phyloP scores from a whole-genome alignment of 64 coral and sea anemone species.

The Pocillopora damicornis region DNA sequence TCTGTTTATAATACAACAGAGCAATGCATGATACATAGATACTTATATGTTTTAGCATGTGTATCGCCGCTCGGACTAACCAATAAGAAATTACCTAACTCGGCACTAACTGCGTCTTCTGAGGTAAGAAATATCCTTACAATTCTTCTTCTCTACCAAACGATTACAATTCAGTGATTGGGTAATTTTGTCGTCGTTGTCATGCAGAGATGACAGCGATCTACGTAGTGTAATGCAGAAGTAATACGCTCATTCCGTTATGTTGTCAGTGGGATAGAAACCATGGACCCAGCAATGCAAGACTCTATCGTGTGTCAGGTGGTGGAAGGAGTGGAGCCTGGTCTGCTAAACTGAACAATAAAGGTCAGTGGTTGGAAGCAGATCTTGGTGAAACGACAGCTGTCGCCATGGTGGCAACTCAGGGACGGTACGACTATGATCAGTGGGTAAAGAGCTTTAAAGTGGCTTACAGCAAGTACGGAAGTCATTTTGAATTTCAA shows the following conservation, averaged over 20 bases:
- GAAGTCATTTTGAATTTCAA: not conserved
- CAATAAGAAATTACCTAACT: not conserved
- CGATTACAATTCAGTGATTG: too few relatives aligned
- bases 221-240: too few relatives aligned
- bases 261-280: not conserved
- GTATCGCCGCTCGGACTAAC: not conserved
- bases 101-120: not conserved
- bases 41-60: not conserved
- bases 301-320: not conserved
- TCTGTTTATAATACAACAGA: not conserved
- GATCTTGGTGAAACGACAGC: conserved; percentile 5
- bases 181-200: not conserved
- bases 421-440: conserved; percentile 6
- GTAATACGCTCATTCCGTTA: too few relatives aligned
- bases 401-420: conserved; percentile 9
- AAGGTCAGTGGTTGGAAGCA: not conserved
- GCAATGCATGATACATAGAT: too few relatives aligned
- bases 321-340: not conserved
- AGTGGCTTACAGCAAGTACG: conserved; percentile 5
- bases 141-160: too few relatives aligned
- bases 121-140: not conserved
- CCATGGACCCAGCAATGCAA: not conserved
- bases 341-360: not conserved
- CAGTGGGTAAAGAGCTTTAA: conserved; percentile 24
- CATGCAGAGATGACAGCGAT: too few relatives aligned